These are phyloP conservation scores for Eudorcas thomsonii DNA, from an alignment of 2,113 vertebrate species.

Conservation along the genomic window DNA sequence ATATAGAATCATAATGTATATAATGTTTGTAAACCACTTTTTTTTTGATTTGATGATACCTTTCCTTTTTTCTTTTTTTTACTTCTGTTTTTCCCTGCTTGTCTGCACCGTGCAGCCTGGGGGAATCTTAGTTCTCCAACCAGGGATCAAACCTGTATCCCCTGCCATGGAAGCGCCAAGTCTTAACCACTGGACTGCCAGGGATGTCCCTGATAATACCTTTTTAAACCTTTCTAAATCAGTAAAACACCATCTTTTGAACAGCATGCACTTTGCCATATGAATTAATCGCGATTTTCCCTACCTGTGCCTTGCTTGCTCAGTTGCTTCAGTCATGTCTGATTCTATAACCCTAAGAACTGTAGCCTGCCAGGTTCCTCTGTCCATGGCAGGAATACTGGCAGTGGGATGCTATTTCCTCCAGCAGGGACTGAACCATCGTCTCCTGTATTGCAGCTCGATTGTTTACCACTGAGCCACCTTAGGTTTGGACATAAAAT, in stretches of 20 bases:
- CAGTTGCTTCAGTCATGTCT: neutral
- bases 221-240: neutral
- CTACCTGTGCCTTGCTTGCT: neutral
- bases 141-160: neutral
- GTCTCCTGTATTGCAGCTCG: neutral
- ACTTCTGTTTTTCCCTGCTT: neutral
- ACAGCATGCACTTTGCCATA: neutral
- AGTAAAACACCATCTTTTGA: neutral
- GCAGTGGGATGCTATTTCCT: neutral
- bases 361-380: neutral
- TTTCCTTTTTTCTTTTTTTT: neutral
- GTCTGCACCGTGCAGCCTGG: neutral
- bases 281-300: neutral
- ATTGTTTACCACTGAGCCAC: neutral
- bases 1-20: neutral
- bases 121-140: neutral
- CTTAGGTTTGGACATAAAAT: neutral
- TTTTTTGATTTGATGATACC: neutral
- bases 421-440: neutral
- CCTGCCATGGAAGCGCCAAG: neutral
- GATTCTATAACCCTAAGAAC: neutral
- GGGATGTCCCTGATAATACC: neutral
- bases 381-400: neutral
- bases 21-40: neutral
- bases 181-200: neutral